Evolutionary conservation across 1,140 invertebrate species (phyloP).

Genomic region (Camponotus pennsylvanicus): DNA sequence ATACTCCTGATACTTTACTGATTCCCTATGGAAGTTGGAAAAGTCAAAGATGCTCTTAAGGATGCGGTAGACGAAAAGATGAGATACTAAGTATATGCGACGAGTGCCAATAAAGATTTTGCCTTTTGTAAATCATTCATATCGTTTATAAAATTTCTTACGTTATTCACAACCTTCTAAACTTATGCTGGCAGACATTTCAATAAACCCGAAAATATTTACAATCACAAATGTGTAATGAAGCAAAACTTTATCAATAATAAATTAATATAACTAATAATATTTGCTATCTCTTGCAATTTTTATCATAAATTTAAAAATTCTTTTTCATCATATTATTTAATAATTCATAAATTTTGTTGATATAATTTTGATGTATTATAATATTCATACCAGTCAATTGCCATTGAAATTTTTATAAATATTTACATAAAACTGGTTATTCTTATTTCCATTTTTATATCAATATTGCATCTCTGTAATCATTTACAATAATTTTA

Average conservation of each 20-base stretch:
- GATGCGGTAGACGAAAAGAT: conserved; percentile 15
- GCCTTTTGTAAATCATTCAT: conserved; percentile 15
- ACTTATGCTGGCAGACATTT: neutral
- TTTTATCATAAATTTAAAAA: neutral
- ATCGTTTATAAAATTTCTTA: neutral
- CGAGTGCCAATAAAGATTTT: conserved; percentile 10
- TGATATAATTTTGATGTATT: neutral
- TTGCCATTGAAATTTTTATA: neutral
- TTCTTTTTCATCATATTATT: neutral
- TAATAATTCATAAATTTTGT: neutral
- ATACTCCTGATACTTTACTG: conserved; percentile 27
- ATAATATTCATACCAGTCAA: neutral
- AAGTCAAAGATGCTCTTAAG: conserved; percentile 55
- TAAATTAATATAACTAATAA: neutral
- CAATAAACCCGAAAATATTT: neutral
- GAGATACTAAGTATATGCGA: neutral
- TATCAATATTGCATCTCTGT: neutral
- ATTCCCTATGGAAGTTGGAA: conserved; percentile 33
- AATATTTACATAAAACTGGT: neutral
- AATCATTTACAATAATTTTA: neutral
- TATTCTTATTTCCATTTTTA: neutral
- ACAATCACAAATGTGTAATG: too few species aligned
- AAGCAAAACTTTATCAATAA: too few species aligned
- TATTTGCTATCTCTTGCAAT: neutral
- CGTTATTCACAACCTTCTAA: neutral